phyloP scores from a whole-genome alignment of 2,888 invertebrate species.

The Phorcus lineatus region DNA sequence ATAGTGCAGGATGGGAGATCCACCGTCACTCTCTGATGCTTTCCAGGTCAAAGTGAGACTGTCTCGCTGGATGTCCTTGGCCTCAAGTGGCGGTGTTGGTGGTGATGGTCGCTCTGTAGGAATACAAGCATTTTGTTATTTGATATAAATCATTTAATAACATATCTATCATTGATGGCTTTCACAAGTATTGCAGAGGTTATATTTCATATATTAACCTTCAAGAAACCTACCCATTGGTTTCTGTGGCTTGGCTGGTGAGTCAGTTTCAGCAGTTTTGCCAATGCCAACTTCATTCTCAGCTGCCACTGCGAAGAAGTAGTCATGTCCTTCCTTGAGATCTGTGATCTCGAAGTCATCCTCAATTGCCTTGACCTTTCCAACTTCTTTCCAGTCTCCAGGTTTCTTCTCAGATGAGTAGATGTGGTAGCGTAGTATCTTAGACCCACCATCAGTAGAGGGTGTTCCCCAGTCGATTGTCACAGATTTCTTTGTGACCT shows the following conservation, averaged over 20 bases:
- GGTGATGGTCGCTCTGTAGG: conserved; percentile 60
- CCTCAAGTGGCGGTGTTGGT: conserved; percentile 61
- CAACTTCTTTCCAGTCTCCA: conserved; percentile 56
- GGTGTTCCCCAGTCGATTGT: conserved; percentile 73
- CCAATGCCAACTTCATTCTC: conserved; percentile 86
- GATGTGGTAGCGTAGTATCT: conserved; percentile 61
- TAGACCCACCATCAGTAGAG: conserved; percentile 66
- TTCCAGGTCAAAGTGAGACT: conserved; percentile 64
- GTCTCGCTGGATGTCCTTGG: conserved; percentile 54
- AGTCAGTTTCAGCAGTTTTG: conserved; percentile 49
- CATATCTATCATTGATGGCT: neutral
- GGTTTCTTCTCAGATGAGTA: conserved; percentile 44
- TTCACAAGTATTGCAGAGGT: neutral
- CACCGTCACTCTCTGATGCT: conserved; percentile 82
- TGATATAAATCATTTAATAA: neutral
- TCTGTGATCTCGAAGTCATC: conserved; percentile 51
- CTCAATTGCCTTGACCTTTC: conserved; percentile 55
- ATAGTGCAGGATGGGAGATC: conserved; percentile 86
- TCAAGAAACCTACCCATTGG: conserved; percentile 81
- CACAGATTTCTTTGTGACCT: conserved; percentile 51
- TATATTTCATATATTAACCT: neutral
- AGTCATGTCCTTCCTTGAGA: conserved; percentile 74
- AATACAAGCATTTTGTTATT: too few species aligned
- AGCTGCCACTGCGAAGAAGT: conserved; percentile 91
- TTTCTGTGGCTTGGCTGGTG: conserved; percentile 60